Evolutionary conservation across 2,797 vertebrate genomes (phyloP).

Genomic region (Rhadinocentrus ornatus): DNA sequence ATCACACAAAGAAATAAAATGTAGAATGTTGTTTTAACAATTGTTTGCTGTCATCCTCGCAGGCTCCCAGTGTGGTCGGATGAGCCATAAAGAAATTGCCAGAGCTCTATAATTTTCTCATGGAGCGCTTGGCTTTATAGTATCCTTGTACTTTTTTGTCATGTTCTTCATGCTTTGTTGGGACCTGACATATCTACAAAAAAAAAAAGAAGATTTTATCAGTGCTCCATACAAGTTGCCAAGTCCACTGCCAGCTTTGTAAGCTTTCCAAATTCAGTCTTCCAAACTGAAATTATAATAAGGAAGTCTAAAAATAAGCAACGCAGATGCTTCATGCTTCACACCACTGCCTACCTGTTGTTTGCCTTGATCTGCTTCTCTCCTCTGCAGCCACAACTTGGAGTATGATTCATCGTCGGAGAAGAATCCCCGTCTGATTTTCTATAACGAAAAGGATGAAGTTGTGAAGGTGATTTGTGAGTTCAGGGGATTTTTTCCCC

Average conservation of each 20-base stretch:
- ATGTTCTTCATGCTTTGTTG: conserved; percentile 6
- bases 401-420: conserved; percentile 84
- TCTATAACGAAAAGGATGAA: conserved; percentile 83
- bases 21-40: conserved; percentile 39
- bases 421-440: conserved; percentile 83
- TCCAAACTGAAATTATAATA: conserved; percentile 22
- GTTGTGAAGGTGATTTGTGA: conserved; percentile 82
- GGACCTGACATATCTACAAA: conserved; percentile 21
- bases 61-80: conserved; percentile 88
- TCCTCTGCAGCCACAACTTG: conserved; percentile 84
- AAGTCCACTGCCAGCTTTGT: conserved; percentile 38
- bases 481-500: not conserved
- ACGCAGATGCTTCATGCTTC: conserved; percentile 24
- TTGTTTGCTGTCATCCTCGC: conserved; percentile 44
- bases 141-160: conserved; percentile 78
- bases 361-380: conserved; percentile 74
- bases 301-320: conserved; percentile 34
- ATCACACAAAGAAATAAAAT: conserved; percentile 21
- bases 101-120: conserved; percentile 84
- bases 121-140: conserved; percentile 87
- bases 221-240: conserved; percentile 19
- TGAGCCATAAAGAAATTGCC: conserved; percentile 89
- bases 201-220: conserved; percentile 11
- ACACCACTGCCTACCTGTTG: conserved; percentile 33
- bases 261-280: conserved; percentile 30